phyloP scores from a whole-genome alignment of 1,140 invertebrate species.

The Subanguina moxae region DNA sequence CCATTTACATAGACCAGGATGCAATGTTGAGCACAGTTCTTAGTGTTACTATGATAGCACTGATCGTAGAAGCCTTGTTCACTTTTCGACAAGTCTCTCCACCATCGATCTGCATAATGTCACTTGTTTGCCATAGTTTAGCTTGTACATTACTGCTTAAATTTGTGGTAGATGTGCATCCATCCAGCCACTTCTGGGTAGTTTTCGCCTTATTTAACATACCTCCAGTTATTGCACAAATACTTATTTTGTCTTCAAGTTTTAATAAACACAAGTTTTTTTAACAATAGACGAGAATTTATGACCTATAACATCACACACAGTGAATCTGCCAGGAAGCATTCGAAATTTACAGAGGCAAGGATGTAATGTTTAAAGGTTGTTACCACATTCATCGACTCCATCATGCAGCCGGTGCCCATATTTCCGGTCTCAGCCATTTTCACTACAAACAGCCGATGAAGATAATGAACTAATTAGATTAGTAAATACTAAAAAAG shows the following conservation, averaged over 20 bases:
- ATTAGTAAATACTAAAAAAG: too few relatives aligned
- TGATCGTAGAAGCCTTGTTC: slow-evolving; percentile 34
- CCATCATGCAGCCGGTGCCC: too few relatives aligned
- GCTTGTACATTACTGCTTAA: slow-evolving; percentile 21
- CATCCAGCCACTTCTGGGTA: slow-evolving; percentile 19
- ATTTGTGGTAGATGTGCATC: slow-evolving; percentile 25
- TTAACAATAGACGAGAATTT: slow-evolving; percentile 12
- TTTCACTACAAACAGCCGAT: too few relatives aligned
- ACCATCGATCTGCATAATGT: slow-evolving; percentile 1
- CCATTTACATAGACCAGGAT: slow-evolving; percentile 17
- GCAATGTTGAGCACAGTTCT: slow-evolving; percentile 25
- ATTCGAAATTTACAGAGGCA: too few relatives aligned
- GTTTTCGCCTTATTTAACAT: slow-evolving; percentile 20
- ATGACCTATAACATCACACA: slow-evolving; percentile 1
- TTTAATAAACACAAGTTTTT: slow-evolving; percentile 24
- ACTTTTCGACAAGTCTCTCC: slow-evolving; percentile 23
- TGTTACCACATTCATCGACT: too few relatives aligned
- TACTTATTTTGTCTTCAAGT: slow-evolving; percentile 15
- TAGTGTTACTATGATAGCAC: slow-evolving; percentile 15
- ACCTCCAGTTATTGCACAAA: slow-evolving; percentile 21
- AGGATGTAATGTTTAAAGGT: too few relatives aligned
- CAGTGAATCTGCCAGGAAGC: not conserved
- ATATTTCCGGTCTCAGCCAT: too few relatives aligned
- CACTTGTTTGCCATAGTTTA: slow-evolving; percentile 27
- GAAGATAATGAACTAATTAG: too few relatives aligned